phyloP scores from a whole-genome alignment of 2,888 invertebrate species.

The Brassicogethes aeneus region DNA sequence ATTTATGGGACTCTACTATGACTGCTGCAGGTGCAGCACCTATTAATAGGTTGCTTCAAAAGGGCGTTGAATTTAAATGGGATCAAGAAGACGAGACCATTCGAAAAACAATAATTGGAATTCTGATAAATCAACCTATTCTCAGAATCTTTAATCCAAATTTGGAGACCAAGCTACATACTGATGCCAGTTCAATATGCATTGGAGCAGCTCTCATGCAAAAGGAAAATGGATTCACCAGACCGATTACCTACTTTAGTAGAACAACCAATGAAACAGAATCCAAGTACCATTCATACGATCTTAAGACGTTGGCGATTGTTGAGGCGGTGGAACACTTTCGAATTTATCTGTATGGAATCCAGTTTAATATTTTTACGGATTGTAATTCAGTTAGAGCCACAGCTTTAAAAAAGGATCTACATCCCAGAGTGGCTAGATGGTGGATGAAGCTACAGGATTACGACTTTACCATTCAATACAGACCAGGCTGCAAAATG shows the following conservation, averaged over 20 bases:
- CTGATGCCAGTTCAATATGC: no score
- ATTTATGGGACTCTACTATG: no score
- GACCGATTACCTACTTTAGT: slow-evolving; percentile 14
- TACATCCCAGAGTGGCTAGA: slow-evolving; percentile 1
- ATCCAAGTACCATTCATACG: slow-evolving; percentile 21
- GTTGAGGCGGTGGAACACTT: slow-evolving; percentile 17
- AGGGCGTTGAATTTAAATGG: no score
- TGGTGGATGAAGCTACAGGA: slow-evolving; percentile 4
- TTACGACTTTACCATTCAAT: no score
- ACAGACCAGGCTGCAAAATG: no score
- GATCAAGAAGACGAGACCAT: no score
- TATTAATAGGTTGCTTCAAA: no score
- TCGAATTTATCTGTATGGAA: slow-evolving; percentile 14
- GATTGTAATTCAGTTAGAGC: slow-evolving; percentile 8
- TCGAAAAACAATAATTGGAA: no score
- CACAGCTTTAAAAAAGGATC: not conserved
- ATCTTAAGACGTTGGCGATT: slow-evolving; percentile 30
- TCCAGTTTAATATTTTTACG: slow-evolving; percentile 15
- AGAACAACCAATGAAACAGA: slow-evolving; percentile 9
- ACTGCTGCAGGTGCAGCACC: no score
- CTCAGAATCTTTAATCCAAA: no score
- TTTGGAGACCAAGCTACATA: no score
- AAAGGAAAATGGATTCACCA: not conserved
- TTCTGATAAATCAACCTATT: no score
- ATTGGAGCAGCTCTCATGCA: slow-evolving; percentile 11